Percentiles rank a stretch among this genome's conserved stretches.
phyloP scores from a whole-genome alignment of 2,113 vertebrate species.

The Dasyornis broadbenti region DNA sequence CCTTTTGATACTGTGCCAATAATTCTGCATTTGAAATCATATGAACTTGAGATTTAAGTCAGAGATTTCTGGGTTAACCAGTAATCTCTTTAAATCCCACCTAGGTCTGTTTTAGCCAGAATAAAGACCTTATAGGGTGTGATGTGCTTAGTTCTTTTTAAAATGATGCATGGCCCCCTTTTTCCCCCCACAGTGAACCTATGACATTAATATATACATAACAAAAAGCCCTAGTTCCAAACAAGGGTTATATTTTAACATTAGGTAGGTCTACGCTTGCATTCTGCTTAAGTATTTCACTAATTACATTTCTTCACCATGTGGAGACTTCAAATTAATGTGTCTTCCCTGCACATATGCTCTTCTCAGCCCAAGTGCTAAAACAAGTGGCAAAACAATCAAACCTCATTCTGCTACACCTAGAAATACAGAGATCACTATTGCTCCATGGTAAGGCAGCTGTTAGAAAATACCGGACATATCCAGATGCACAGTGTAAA shows the following conservation, averaged over 20 bases:
- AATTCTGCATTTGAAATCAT: neutral
- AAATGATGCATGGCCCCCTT: rapidly evolving
- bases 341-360: neutral
- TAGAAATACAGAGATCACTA: neutral
- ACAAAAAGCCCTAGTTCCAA: neutral
- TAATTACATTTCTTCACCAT: neutral
- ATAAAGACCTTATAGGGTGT: neutral
- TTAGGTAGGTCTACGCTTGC: neutral
- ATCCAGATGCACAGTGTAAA: neutral
- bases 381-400: neutral
- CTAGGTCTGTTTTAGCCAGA: neutral
- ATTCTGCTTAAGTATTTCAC: neutral
- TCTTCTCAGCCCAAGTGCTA: neutral
- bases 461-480: neutral
- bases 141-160: neutral
- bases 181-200: neutral
- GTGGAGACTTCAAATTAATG: neutral
- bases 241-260: neutral
- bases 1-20: neutral
- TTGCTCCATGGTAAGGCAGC: neutral
- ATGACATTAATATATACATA: neutral
- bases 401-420: neutral
- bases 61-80: slow-evolving; percentile 17
- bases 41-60: neutral
- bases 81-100: slow-evolving; percentile 36